Base-by-base conservation (phyloP, 92 coral and sea anemone genomes). In the Palythoa grandiflora region DNA sequence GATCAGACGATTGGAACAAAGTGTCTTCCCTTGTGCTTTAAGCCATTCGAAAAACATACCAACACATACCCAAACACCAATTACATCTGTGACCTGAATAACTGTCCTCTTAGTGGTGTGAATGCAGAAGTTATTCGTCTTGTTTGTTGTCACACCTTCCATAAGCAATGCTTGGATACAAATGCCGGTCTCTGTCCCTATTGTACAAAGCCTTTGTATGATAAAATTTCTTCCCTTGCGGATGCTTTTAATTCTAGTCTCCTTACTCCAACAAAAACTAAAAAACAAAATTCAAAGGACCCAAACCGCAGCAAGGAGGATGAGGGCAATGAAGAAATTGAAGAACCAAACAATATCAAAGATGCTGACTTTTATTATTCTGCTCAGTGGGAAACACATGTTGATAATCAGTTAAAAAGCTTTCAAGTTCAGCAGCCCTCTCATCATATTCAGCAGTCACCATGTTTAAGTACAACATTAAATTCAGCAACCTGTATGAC, bases 61-160 rank as follows among this genome's bases (percentile, higher is more conserved):
- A 83, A 59, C 3, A 66, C 50, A 38, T 19, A 17, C 66, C 21
- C 39, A n/a, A 20, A 12, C 54, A 68, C 83, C 72, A 66, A 11
- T 66, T 66, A 66, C 38, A 66, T 66, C 72, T 66, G 72, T 66
- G 72, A 66, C 72, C 36, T 66, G 72, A 66, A n/a, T 66, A 66
- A 3, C 10, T 59, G 65, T 59, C 65, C 11, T 21, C 38, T 66
- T 37, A 66, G 72, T 66, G 72, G 72, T 66, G 72, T 66, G 6
- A 66, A 66, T 20, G 72, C 72, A 66, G 72, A 66, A 12, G 72
- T 66, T 28, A 28, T 28, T 28, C 28, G 28, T 28, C 71, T 19
- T 65, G 71, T 65, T n/a, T 65, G 28, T 9, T n/a, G 35, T 44
- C 50, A 44, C 50, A 44, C 50, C 50, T 44, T 44, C 50, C 6